phyloP scores from a whole-genome alignment of 2,888 invertebrate genomes.

The Plutella xylostella region DNA sequence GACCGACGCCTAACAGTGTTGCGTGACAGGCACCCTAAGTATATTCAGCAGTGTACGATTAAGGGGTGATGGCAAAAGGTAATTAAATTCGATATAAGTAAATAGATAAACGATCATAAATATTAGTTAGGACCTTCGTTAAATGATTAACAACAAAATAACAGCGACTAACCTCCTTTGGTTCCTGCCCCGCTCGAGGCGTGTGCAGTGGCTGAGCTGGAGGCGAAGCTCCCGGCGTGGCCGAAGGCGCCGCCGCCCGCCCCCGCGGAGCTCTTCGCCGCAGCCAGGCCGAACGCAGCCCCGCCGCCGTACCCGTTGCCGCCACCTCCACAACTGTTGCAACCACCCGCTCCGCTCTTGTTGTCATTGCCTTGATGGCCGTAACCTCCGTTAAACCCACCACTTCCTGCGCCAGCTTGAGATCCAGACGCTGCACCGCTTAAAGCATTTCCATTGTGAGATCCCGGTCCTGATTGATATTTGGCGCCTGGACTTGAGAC shows the following conservation, averaged over 20 bases:
- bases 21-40: too few species aligned
- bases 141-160: too few species aligned
- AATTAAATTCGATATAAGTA: too few species aligned
- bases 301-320: slow-evolving; percentile 11
- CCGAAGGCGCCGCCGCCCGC: slow-evolving; percentile 24
- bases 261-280: slow-evolving; percentile 12
- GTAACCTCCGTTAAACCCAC: slow-evolving; percentile 16
- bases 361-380: slow-evolving; percentile 14
- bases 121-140: too few species aligned
- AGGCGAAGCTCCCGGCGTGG: slow-evolving; percentile 16
- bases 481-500: slow-evolving; percentile 1
- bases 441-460: slow-evolving; percentile 21
- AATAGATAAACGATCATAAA: too few species aligned
- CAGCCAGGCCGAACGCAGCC: slow-evolving; percentile 6
- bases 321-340: slow-evolving; percentile 20
- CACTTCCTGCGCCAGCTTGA: slow-evolving; percentile 18
- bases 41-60: too few species aligned
- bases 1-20: too few species aligned
- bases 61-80: too few species aligned
- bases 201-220: slow-evolving; percentile 30
- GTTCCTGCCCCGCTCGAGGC: slow-evolving; percentile 44
- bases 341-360: slow-evolving; percentile 31
- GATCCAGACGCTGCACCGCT: slow-evolving; percentile 29
- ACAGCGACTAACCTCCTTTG: slow-evolving; percentile 40
- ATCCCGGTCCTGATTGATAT: slow-evolving; percentile 2